Base-by-base conservation (phyloP, 2,888 invertebrate genomes). In the Melanostoma mellinum region DNA sequence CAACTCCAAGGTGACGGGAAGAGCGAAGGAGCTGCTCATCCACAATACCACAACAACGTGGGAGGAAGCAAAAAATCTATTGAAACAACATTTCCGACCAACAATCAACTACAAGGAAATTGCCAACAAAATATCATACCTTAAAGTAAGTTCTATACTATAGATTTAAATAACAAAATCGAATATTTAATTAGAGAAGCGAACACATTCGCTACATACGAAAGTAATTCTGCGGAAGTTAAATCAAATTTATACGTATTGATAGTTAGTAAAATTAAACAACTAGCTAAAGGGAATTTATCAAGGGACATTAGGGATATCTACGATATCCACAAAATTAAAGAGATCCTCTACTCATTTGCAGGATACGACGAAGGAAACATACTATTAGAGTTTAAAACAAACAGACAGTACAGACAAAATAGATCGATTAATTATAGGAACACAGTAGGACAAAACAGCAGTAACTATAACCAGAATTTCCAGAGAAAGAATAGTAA, bases 71-170 rank as follows among this genome's bases (percentile, higher is more conserved):
- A n/a, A 60, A 10, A 46, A 42, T 2, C 44, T 58, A 6, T 6
- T 61, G 6, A 53, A 67, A 36, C 55, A 67, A 6, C 53, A 67
- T 9, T 67, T 67, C 30, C 5, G 55, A 32, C 53, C 55, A 44
- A n/a, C 53, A 4, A 44, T 44, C 9, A 67, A 10, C 8, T 55
- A 42, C 30, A 53, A 67, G 9, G 53, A 67, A 3, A 48, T 61
- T 8, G 52, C 52, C 5, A 30, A 20, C 8, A 36, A 42, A 10
- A 55, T 44, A 10, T 20, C 2, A 4, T n/a, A 30, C 20, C 9
- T 55, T 6, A 42, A 4, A 65, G 65, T 65, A 42, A 52, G 65
- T 33, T 20, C 53, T 2, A 67, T 42, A 33, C 9, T n/a, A n/a
- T 2, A 6, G 52, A 65, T 32, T 32, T 65, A 6, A 65, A 65